These are phyloP conservation scores for Tetrapedia diversipes DNA, from an alignment of 2,888 invertebrate species.

Conservation along the genomic window DNA sequence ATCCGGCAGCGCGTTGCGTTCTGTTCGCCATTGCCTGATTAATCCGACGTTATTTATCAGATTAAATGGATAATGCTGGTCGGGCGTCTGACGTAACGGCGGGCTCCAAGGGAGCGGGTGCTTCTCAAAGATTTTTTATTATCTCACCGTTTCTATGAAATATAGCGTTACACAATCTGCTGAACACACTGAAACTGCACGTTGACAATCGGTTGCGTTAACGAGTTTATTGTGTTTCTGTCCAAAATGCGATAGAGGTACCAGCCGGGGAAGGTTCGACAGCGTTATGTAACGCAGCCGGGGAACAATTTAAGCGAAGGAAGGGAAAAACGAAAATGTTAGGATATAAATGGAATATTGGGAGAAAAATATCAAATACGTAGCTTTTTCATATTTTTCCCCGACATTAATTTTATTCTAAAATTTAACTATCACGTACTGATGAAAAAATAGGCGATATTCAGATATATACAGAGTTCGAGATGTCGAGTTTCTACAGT, in stretches of 20 bases:
- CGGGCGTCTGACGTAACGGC: conserved; percentile 46
- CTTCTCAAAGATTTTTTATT: conserved; percentile 53
- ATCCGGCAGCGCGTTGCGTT: conserved; percentile 44
- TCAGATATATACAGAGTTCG: background rate
- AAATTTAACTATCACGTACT: too few relatives aligned
- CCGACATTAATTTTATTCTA: too few relatives aligned
- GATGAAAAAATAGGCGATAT: too few relatives aligned
- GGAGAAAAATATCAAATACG: background rate
- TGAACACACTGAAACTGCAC: conserved; percentile 23
- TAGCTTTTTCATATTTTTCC: too few relatives aligned
- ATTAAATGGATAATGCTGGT: conserved; percentile 57
- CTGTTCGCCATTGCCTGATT: conserved; percentile 51
- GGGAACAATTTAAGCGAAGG: background rate
- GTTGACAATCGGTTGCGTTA: conserved; percentile 31
- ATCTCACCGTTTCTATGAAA: conserved; percentile 8
- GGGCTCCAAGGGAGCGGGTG: conserved; percentile 16
- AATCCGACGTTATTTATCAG: conserved; percentile 55
- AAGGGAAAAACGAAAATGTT: background rate
- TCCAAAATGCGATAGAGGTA: conserved; percentile 26
- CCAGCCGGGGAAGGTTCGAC: background rate
- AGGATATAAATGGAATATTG: background rate
- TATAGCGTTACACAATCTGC: conserved; percentile 35
- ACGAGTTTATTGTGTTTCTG: conserved; percentile 41
- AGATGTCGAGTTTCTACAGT: background rate
- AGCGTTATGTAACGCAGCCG: conserved; percentile 17